Base-by-base conservation (phyloP, 37 sponge, comb jelly and placozoan species). In the Lycopodina hypogea region DNA sequence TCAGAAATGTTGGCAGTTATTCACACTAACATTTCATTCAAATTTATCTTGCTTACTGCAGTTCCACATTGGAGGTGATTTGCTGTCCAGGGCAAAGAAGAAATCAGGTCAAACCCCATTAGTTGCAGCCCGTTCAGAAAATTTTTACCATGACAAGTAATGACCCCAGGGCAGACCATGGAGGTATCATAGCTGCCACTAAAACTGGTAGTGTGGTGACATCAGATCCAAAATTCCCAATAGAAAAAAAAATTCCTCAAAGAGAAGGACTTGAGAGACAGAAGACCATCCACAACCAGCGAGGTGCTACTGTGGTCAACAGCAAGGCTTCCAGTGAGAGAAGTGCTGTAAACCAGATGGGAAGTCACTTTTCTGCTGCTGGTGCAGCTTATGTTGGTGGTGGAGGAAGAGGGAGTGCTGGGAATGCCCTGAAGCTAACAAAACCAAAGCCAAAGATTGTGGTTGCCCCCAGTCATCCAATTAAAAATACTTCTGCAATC, bases 181-280 rank as follows among this genome's bases (percentile, higher is more conserved):
- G 36, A 59, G 62, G 33, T 19, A 6, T 48, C n/a, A 70, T 7
- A 7, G 28, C 29, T 14, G n/a, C 42, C 29, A n/a, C n/a, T n/a
- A n/a, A n/a, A n/a, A n/a, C n/a, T n/a, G n/a, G n/a, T n/a, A 70
- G 24, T 36, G 6, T 11, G 2, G 48, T 41, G 2, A 1, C 21
- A 41, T 2, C 28, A 35, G 42, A 40, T 40, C 23, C 71, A 45
- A 48, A 28, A 30, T 11, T 73, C 28, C 74, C 51, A 3, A 72
- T 40, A 48, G 76, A n/a, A 42, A 63, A 67, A 6, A 78, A 88
- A 42, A 78, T 82, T 24, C 75, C 83, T 39, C 74, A 73, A 23
- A 80, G 79, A 36, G 89, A 89, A 48, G 89, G 74, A 63, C 69
- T 89, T n/a, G 42, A 30, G 4, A 35, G 72, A 42, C 55, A 83